Evolutionary conservation across 2,113 vertebrate genomes (phyloP).

Genomic region (Pedionomus torquatus): DNA sequence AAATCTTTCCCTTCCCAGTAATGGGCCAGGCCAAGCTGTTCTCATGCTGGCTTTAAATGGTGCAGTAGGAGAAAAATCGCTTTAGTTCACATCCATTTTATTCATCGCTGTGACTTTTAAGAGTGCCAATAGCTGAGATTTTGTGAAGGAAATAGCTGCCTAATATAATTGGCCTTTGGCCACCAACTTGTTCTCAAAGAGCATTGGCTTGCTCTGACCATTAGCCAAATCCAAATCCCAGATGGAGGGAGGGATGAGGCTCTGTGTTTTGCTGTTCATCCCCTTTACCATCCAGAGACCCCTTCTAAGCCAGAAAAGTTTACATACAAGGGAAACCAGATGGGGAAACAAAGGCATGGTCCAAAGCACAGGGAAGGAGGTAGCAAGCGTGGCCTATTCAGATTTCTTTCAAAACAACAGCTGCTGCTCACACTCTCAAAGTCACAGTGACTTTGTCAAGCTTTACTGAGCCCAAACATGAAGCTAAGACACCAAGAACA

Average conservation of each 20-base stretch:
- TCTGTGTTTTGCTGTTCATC: not conserved
- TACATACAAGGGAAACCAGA: not conserved
- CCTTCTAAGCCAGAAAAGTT: not conserved
- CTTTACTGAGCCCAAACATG: not conserved
- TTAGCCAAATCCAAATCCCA: not conserved
- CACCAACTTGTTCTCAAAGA: not conserved
- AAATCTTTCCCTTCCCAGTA: not conserved
- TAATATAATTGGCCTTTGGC: not conserved
- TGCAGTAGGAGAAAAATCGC: not conserved
- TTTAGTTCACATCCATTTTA: slow-evolving; percentile 1
- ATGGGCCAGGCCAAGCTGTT: not conserved
- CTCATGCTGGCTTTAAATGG: not conserved
- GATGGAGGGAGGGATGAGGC: not conserved
- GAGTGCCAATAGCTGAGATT: not conserved
- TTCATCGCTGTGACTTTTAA: slow-evolving; percentile 2
- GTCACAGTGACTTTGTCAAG: accelerated
- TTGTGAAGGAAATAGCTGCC: slow-evolving; percentile 21
- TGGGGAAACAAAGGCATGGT: accelerated
- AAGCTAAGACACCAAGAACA: not conserved
- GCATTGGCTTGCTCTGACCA: not conserved
- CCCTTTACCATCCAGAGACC: not conserved
- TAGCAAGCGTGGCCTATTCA: accelerated
- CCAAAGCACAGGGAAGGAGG: not conserved
- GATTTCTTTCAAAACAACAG: not conserved
- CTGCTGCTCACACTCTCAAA: not conserved